Percentiles rank a stretch among this genome's conserved stretches.
These are phyloP conservation scores for Nemopilema nomurai DNA, from an alignment of 30 jellyfish, hydroid and myxozoan genomes.

Conservation along the genomic window DNA sequence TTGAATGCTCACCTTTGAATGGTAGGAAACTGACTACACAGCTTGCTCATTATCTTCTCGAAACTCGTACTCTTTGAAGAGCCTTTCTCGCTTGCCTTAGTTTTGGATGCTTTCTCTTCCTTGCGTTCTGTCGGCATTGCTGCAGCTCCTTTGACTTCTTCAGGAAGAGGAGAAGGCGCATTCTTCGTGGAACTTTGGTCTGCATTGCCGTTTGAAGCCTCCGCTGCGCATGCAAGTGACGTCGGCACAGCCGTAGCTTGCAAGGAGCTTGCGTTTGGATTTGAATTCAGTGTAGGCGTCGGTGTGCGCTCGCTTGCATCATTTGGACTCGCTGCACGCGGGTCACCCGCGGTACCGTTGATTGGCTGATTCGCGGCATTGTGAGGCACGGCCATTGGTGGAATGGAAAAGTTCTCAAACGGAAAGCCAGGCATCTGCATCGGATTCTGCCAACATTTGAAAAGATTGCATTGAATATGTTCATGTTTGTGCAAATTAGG, in stretches of 20 bases:
- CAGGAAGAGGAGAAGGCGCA: background rate
- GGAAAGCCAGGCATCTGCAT: too few species aligned
- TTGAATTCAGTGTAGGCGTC: background rate
- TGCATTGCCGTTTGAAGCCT: background rate
- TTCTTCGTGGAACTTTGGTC: background rate
- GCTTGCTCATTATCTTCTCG: constrained; percentile 55
- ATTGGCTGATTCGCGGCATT: too few species aligned
- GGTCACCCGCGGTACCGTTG: too few species aligned
- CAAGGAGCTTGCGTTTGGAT: background rate
- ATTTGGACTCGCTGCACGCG: too few species aligned
- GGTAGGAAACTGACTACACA: constrained; percentile 51
- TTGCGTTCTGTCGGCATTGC: constrained; percentile 13
- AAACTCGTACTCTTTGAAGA: constrained; percentile 45
- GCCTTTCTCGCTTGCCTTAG: constrained; percentile 14
- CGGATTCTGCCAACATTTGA: too few species aligned
- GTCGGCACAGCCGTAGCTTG: background rate
- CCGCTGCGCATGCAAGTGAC: background rate
- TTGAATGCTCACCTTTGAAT: constrained; percentile 49
- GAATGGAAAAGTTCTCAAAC: too few species aligned
- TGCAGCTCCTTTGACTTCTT: background rate
- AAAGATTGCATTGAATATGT: too few species aligned
- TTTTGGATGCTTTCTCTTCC: background rate
- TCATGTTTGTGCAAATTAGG: too few species aligned
- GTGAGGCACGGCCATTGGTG: too few species aligned
- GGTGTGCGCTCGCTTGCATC: background rate